A percentile compares a stretch with the other conserved stretches of the same genome.
These are phyloP conservation scores for Macroteleia sp. DNA, from an alignment of 2,888 invertebrate genomes.

Conservation along the genomic window DNA sequence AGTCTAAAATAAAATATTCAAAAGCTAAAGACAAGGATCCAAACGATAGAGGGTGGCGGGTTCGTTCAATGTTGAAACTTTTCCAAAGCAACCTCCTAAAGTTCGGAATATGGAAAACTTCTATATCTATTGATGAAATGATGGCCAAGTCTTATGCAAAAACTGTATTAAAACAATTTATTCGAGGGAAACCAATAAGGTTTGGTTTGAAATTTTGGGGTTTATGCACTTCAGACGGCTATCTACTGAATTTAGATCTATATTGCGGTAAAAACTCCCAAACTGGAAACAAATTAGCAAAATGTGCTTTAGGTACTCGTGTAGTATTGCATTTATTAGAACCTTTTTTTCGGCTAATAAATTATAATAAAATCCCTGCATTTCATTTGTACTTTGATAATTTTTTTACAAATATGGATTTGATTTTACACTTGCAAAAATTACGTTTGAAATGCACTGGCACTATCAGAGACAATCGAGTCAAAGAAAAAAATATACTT, in stretches of 20 bases:
- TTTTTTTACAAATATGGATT: not conserved
- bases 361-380: too few relatives aligned
- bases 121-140: slow-evolving; percentile 59
- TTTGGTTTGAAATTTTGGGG: slow-evolving; percentile 65
- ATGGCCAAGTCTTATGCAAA: slow-evolving; percentile 58
- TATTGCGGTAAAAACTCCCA: slow-evolving; percentile 59
- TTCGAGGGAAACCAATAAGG: slow-evolving; percentile 59
- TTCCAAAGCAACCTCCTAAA: too few relatives aligned
- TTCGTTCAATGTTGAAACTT: slow-evolving; percentile 16
- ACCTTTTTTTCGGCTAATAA: too few relatives aligned
- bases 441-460: slow-evolving; percentile 33
- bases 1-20: slow-evolving; percentile 55
- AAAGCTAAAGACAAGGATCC: slow-evolving; percentile 32
- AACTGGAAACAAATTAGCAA: too few relatives aligned
- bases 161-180: slow-evolving; percentile 58
- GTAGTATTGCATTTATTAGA: too few relatives aligned
- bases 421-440: not conserved
- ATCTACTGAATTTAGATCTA: slow-evolving; percentile 54
- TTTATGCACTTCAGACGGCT: slow-evolving; percentile 54
- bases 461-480: slow-evolving; percentile 32
- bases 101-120: slow-evolving; percentile 44
- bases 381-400: not conserved
- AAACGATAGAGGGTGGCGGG: slow-evolving; percentile 48
- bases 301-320: not conserved
- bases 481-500: slow-evolving; percentile 28